A percentile compares a stretch with the other conserved stretches of the same genome.
phyloP scores from a whole-genome alignment of 2,797 vertebrate genomes.

The Toxotes lorentzi region DNA sequence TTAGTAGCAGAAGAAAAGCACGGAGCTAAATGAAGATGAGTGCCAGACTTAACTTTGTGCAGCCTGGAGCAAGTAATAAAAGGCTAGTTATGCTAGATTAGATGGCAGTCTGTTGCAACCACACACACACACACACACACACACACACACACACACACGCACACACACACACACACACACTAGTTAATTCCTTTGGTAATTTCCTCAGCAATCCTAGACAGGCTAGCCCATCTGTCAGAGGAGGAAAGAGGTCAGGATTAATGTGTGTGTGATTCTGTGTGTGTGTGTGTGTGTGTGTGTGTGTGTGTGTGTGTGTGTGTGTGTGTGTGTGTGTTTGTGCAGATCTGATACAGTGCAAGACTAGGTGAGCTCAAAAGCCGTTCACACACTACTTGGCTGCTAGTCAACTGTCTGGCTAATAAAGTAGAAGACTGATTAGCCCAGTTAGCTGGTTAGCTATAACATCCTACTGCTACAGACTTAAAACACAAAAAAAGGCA shows the following conservation, averaged over 20 bases:
- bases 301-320: constrained; percentile 38
- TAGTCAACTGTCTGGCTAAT: constrained; percentile 51
- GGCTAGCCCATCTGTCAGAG: constrained; percentile 77
- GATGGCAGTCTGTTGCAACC: constrained; percentile 42
- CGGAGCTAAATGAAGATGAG: constrained; percentile 30
- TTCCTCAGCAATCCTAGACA: constrained; percentile 75
- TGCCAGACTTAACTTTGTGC: constrained; percentile 46
- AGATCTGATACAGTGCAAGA: constrained; percentile 32
- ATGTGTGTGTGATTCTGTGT: constrained; percentile 38
- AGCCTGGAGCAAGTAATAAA: constrained; percentile 60
- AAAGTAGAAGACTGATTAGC: constrained; percentile 58
- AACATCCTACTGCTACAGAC: constrained; percentile 20
- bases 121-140: constrained; percentile 26
- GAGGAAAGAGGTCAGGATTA: constrained; percentile 75
- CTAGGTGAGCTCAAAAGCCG: constrained; percentile 53
- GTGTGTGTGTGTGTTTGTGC: constrained; percentile 16
- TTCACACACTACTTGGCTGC: constrained; percentile 60
- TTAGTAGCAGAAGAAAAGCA: constrained; percentile 26
- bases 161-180: constrained; percentile 26
- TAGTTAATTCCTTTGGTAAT: constrained; percentile 73
- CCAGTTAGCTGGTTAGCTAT: constrained; percentile 53
- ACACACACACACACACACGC: constrained; percentile 37
- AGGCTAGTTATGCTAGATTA: constrained; percentile 54
- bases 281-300: constrained; percentile 14
- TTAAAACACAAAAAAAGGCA: constrained; percentile 7